Percentiles rank a stretch among this genome's conserved stretches.
These are phyloP conservation scores for Drosophila stalkeri DNA, from an alignment of 2,888 invertebrate genomes.

Conservation along the genomic window DNA sequence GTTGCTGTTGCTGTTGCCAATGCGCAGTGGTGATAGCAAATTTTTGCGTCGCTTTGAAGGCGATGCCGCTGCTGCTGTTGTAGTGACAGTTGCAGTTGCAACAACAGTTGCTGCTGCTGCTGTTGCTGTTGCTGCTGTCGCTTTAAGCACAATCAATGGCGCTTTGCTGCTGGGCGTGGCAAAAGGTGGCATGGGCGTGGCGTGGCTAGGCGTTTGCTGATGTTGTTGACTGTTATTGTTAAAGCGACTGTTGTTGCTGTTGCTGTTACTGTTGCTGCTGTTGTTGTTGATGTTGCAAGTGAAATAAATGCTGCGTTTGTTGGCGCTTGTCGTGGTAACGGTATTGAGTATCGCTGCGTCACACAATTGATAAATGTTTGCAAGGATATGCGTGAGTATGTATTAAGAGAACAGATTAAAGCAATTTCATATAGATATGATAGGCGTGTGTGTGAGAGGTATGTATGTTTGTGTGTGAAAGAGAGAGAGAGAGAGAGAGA, in stretches of 20 bases:
- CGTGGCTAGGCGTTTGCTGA: slow-evolving; percentile 47
- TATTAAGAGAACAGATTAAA: slow-evolving; percentile 50
- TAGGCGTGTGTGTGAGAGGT: not conserved
- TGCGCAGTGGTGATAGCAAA: slow-evolving; percentile 76
- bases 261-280: slow-evolving; percentile 50
- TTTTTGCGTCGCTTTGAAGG: slow-evolving; percentile 75
- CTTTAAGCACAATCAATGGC: slow-evolving; percentile 69
- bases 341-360: slow-evolving; percentile 52
- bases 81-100: slow-evolving; percentile 26
- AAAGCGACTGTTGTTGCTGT: slow-evolving; percentile 52
- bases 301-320: slow-evolving; percentile 67
- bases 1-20: slow-evolving; percentile 34
- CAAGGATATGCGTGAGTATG: slow-evolving; percentile 49
- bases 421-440: slow-evolving; percentile 27
- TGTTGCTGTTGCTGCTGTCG: slow-evolving; percentile 57
- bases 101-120: slow-evolving; percentile 15
- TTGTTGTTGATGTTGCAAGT: slow-evolving; percentile 54
- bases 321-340: slow-evolving; percentile 47
- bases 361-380: slow-evolving; percentile 30
- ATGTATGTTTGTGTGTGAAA: not conserved
- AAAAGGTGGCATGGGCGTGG: slow-evolving; percentile 80
- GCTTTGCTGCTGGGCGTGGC: slow-evolving; percentile 64
- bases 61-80: slow-evolving; percentile 44
- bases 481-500: not conserved
- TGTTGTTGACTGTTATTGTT: slow-evolving; percentile 61